Percentiles rank a stretch among this genome's conserved stretches.
These are phyloP conservation scores for Anoplius nigerrimus DNA, from an alignment of 2,888 invertebrate genomes.

Conservation along the genomic window DNA sequence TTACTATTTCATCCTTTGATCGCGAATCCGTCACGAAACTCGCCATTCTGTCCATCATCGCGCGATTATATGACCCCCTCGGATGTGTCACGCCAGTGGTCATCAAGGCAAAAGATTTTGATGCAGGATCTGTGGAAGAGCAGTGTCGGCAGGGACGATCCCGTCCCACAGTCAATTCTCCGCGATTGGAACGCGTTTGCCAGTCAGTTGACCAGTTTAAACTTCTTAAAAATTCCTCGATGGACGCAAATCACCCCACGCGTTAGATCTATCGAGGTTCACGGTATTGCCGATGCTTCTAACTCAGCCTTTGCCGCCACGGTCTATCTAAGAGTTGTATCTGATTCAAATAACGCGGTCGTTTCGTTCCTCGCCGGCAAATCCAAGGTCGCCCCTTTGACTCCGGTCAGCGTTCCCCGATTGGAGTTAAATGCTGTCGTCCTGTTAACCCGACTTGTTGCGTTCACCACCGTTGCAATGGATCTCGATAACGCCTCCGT, in stretches of 20 bases:
- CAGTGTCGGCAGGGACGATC: background rate
- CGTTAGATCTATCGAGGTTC: background rate
- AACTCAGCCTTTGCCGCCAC: background rate
- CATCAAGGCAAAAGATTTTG: background rate
- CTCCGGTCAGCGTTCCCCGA: background rate
- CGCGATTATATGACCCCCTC: background rate
- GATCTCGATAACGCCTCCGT: background rate
- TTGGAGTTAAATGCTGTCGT: background rate
- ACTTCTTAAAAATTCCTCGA: background rate
- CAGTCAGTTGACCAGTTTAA: background rate
- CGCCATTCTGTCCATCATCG: background rate
- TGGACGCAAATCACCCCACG: background rate
- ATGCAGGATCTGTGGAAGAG: background rate
- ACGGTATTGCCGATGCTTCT: slow-evolving; percentile 3
- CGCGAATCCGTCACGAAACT: background rate
- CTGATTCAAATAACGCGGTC: background rate
- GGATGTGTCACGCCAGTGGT: slow-evolving; percentile 5
- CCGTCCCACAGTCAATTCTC: background rate
- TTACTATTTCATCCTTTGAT: background rate
- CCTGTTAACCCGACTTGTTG: background rate
- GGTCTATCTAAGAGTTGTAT: background rate
- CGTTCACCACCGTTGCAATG: background rate
- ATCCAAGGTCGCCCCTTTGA: no score
- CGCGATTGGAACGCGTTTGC: background rate
- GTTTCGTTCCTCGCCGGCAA: background rate